A percentile compares a stretch with the other conserved stretches of the same genome.
These are phyloP conservation scores for Epicauta chinensis DNA, from an alignment of 1,140 invertebrate species.

Conservation along the genomic window DNA sequence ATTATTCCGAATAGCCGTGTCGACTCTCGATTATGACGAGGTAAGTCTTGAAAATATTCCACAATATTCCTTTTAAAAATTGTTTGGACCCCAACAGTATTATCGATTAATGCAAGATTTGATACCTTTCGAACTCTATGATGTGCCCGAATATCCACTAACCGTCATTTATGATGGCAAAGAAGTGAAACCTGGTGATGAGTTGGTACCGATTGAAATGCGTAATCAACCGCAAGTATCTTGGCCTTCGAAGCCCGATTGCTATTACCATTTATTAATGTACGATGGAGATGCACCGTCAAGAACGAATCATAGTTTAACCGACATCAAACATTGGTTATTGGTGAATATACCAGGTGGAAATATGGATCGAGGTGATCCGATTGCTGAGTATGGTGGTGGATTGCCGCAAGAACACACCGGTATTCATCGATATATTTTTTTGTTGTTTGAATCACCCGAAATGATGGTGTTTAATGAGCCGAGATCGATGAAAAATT, in stretches of 20 bases:
- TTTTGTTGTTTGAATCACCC: conserved; percentile 75
- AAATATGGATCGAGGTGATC: conserved; percentile 58
- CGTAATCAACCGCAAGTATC: background rate
- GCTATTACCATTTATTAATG: background rate
- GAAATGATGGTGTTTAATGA: conserved; percentile 24
- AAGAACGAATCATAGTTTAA: background rate
- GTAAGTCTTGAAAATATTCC: no score
- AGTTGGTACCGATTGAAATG: background rate
- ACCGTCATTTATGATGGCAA: background rate
- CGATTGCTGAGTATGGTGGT: conserved; percentile 70
- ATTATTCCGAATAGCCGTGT: no score
- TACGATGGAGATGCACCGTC: background rate
- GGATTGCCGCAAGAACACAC: conserved; percentile 74
- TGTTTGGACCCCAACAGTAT: no score
- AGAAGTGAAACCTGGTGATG: background rate
- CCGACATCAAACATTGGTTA: conserved; percentile 66
- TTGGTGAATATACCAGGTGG: conserved; percentile 81
- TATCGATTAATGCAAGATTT: no score
- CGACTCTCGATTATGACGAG: no score
- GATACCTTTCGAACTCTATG: no score
- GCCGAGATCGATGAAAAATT: no score
- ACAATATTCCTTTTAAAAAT: no score
- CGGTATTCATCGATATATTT: conserved; percentile 84
- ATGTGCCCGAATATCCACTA: background rate
- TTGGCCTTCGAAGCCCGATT: background rate